These are phyloP conservation scores for Hoplodrina ambigua DNA, from an alignment of 2,888 invertebrate species.

Conservation along the genomic window DNA sequence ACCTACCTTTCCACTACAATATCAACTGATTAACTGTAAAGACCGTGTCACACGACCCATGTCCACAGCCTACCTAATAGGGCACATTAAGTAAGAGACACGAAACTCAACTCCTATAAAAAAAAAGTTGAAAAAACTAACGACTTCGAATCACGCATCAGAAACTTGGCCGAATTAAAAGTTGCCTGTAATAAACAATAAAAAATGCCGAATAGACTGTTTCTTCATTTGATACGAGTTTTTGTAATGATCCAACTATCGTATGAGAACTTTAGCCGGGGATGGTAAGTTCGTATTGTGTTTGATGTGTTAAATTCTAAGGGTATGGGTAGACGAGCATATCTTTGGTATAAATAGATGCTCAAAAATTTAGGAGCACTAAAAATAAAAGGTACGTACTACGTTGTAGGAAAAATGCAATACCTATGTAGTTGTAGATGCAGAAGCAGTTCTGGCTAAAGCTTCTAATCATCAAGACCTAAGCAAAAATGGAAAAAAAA, in stretches of 20 bases:
- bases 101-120: conserved; percentile 79
- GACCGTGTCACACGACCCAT: conserved; percentile 74
- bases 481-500: too few species aligned
- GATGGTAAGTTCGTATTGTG: conserved; percentile 44
- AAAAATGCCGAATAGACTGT: conserved; percentile 83
- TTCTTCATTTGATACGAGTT: conserved; percentile 80
- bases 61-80: conserved; percentile 77
- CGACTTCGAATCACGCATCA: conserved; percentile 86
- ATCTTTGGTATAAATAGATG: too few species aligned
- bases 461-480: too few species aligned
- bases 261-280: conserved; percentile 67
- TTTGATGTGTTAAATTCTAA: conserved; percentile 60
- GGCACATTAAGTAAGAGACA: conserved; percentile 84
- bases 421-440: too few species aligned
- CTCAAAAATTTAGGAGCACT: too few species aligned
- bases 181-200: conserved; percentile 89
- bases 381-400: too few species aligned
- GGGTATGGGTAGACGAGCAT: conserved; percentile 20
- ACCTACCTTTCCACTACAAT: conserved; percentile 62
- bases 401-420: too few species aligned
- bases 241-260: conserved; percentile 75
- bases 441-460: too few species aligned
- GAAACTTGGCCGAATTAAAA: conserved; percentile 89
- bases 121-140: conserved; percentile 87
- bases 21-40: conserved; percentile 67